A percentile compares a stretch with the other conserved stretches of the same genome.
Evolutionary conservation across 2,797 vertebrate genomes (phyloP).

Genomic region (Numenius phaeopus): DNA sequence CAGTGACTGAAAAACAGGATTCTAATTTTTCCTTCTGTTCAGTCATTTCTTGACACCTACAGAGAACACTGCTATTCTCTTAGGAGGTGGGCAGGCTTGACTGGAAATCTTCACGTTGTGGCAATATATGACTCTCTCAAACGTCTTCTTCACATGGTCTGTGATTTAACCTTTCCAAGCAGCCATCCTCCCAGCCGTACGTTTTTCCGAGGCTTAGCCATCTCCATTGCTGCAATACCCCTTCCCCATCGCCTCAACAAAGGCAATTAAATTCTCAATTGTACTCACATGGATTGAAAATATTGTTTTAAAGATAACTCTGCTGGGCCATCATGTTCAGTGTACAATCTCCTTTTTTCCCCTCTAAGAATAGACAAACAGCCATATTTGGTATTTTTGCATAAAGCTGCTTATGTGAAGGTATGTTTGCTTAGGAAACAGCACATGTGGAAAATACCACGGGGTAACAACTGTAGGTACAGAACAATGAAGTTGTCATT

Average conservation of each 20-base stretch:
- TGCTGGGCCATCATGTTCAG: not conserved
- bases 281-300: not conserved
- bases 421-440: not conserved
- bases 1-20: not conserved
- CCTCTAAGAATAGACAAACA: not conserved
- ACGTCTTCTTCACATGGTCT: not conserved
- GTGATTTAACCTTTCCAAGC: not conserved
- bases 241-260: not conserved
- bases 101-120: not conserved
- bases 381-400: not conserved
- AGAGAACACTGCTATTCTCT: not conserved
- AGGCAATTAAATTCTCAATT: not conserved
- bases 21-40: not conserved
- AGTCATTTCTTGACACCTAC: not conserved
- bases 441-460: not conserved
- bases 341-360: not conserved
- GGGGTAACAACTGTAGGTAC: not conserved
- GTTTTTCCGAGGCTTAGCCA: not conserved
- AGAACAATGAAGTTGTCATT: not conserved
- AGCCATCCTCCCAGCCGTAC: not conserved
- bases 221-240: not conserved
- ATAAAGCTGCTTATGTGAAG: not conserved
- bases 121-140: not conserved
- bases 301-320: not conserved
- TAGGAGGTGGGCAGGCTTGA: not conserved